Conservation (phyloP, 2,113 vertebrate species). For the Menura novaehollandiae region DNA sequence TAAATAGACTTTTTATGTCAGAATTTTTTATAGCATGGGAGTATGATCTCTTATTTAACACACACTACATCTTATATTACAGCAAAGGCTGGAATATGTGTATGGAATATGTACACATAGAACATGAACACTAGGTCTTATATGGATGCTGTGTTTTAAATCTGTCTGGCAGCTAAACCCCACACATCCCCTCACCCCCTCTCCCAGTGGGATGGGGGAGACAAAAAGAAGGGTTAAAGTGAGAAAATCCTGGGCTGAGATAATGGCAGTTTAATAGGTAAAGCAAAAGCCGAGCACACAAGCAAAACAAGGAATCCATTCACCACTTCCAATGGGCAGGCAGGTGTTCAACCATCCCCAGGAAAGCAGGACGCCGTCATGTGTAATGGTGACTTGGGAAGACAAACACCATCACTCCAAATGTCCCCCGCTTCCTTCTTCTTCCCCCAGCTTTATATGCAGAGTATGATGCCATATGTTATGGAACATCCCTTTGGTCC, state of each 20-base stretch:
- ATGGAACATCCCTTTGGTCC: neutral
- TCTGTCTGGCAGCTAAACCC: neutral
- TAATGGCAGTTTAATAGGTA: neutral
- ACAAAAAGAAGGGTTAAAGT: neutral
- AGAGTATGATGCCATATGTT: rapidly evolving
- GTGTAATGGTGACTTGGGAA: rapidly evolving
- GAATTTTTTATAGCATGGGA: neutral
- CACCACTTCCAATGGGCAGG: neutral
- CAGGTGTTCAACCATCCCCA: neutral
- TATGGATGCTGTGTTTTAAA: neutral
- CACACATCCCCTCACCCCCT: rapidly evolving
- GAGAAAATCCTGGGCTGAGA: neutral
- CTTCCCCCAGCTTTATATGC: neutral
- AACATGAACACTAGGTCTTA: neutral
- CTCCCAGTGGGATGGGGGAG: neutral
- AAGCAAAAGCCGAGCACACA: neutral
- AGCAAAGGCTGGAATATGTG: neutral
- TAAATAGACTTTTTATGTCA: neutral
- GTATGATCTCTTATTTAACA: neutral
- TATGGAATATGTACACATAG: neutral
- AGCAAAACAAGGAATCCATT: neutral
- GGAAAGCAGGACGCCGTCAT: neutral
- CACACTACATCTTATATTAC: neutral
- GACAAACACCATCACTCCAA: rapidly evolving
- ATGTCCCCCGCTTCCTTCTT: rapidly evolving